Conservation (phyloP, 2,888 invertebrate genomes). For the Drosophila eohydei region DNA sequence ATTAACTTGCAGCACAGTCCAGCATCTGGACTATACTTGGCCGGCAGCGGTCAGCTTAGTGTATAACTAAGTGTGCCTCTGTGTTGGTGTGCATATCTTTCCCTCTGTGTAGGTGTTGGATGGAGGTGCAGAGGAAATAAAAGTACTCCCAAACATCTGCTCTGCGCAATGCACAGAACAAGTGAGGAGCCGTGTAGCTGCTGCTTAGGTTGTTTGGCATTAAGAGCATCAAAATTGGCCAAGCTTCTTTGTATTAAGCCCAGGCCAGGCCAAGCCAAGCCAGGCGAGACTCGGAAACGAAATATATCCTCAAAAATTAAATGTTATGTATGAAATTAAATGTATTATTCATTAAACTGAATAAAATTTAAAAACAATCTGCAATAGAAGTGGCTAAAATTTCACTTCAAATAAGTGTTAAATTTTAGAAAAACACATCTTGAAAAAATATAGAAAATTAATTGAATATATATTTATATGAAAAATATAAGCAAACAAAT, state of each 20-base stretch:
- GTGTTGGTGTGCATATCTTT: constrained; percentile 1
- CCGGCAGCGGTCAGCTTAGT: constrained; percentile 64
- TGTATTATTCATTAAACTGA: too few relatives aligned
- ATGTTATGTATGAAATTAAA: too few relatives aligned
- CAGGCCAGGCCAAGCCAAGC: constrained; percentile 4
- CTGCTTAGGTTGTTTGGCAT: constrained; percentile 25
- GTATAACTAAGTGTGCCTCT: constrained; percentile 39
- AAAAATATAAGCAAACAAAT: too few relatives aligned
- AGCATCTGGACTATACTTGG: constrained; percentile 49
- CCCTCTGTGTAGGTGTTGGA: constrained; percentile 20
- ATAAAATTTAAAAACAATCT: background rate
- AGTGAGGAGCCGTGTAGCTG: constrained; percentile 37
- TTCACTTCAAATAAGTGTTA: too few relatives aligned
- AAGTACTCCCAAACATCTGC: constrained; percentile 49
- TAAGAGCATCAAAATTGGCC: constrained; percentile 8
- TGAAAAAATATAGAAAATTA: too few relatives aligned
- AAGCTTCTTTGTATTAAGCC: constrained; percentile 15
- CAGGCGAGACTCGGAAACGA: background rate
- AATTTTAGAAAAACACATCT: too few relatives aligned
- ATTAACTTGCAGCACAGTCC: constrained; percentile 47
- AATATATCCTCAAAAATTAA: background rate
- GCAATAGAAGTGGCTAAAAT: background rate
- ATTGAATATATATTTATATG: too few relatives aligned
- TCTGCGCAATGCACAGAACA: constrained; percentile 31
- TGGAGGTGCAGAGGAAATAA: constrained; percentile 27